These are phyloP conservation scores for Brassicogethes aeneus DNA, from an alignment of 2,888 invertebrate species.

Conservation along the genomic window DNA sequence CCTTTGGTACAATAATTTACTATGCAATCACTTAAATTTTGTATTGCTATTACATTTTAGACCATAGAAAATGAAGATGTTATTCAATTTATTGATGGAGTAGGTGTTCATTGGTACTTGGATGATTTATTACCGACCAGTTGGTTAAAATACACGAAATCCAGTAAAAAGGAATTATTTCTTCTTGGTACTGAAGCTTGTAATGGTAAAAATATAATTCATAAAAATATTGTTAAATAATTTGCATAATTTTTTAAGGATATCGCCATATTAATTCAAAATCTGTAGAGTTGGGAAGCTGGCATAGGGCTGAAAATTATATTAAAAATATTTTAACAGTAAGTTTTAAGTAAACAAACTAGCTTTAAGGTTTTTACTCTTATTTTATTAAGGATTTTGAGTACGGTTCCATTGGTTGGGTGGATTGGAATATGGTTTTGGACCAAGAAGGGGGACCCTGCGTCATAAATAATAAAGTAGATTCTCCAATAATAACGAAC, in stretches of 20 bases:
- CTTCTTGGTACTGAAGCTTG: slow-evolving; percentile 73
- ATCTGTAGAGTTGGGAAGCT: slow-evolving; percentile 15
- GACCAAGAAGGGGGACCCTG: slow-evolving; percentile 67
- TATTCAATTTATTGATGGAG: slow-evolving; percentile 56
- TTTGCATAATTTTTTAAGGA: background rate
- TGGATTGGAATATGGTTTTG: slow-evolving; percentile 80
- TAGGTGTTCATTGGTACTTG: slow-evolving; percentile 75
- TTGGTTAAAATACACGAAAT: slow-evolving; percentile 52
- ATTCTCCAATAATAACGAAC: slow-evolving; percentile 63
- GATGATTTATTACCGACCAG: slow-evolving; percentile 49
- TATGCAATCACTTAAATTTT: too few relatives aligned
- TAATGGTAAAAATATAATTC: slow-evolving; percentile 40
- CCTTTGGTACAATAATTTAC: slow-evolving; percentile 11
- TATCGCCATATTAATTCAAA: too few relatives aligned
- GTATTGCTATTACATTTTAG: too few relatives aligned
- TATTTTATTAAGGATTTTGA: slow-evolving; percentile 9
- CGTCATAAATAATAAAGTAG: slow-evolving; percentile 66
- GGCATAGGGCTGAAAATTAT: slow-evolving; percentile 13
- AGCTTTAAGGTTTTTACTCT: background rate
- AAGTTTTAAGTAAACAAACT: slow-evolving; percentile 2
- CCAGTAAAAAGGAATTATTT: slow-evolving; percentile 57
- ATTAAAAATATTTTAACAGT: slow-evolving; percentile 11
- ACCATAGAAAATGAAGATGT: slow-evolving; percentile 36
- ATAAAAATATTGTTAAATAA: too few relatives aligned
- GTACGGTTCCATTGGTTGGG: slow-evolving; percentile 54